Evolutionary conservation across 2,888 invertebrate species (phyloP), one percentile per base, ranked within the genome.

Genomic region (Lasioglossum malachurum): DNA sequence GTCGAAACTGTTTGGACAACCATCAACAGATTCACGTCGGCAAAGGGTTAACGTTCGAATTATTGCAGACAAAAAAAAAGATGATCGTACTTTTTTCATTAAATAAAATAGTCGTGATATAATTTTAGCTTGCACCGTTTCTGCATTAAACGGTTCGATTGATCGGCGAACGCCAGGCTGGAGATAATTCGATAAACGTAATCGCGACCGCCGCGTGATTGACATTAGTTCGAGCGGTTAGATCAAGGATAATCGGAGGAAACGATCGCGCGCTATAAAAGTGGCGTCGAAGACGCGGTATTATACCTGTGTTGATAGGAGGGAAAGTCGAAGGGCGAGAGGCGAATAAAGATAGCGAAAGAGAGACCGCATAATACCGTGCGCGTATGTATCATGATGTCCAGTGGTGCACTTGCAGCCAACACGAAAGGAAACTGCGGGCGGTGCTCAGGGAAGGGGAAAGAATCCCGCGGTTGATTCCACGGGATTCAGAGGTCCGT

Each of bases 241-340:
- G 91, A 92, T 92, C 89, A 90, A 86, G 80, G 91, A 92, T 92
- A 92, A 93, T 92, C 89, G 89, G 87, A 89, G 73, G 88, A 88
- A 92, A 91, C 88, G 92, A 92, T 92, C 89, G 92, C 92, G 93
- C 92, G 92, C 92, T 92, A 92, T 89, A 92, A 93, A 93, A 92
- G 81, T 77, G 83, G 84, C 83, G 86, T 84, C 82, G 57, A 67
- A 84, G 91, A 87, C 92, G 92, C 91, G 93, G 91, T 93, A 94
- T 94, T 93, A 93, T 91, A 93, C 92, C 91, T 88, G 90, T 82
- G 85, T 80, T 72, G 88, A 86, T 85, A 87, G 82, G 69, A 73
- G 69, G 69, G 87, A 81, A 79, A 83, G 84, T 75, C 75, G 73
- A 67, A 57, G 35, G n/a, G 49, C 38, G 49, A n/a, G 57, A 41